A percentile compares a stretch with the other conserved stretches of the same genome.
phyloP scores from a whole-genome alignment of 2,888 invertebrate species.

The Proisotoma minuta region DNA sequence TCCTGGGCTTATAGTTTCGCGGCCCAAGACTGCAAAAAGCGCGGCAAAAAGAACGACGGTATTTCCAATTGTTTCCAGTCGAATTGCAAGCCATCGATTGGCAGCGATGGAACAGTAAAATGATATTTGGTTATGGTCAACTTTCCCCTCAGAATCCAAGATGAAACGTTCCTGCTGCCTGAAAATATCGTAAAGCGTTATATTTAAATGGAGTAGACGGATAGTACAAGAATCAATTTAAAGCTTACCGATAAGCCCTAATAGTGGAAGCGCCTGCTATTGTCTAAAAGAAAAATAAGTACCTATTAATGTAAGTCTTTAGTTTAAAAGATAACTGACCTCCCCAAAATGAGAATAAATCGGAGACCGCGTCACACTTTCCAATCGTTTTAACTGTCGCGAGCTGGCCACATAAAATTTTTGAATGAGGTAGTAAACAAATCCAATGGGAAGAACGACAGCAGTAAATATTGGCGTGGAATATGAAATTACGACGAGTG shows the following conservation, averaged over 20 bases:
- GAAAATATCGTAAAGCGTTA: not conserved
- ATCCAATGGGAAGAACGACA: constrained; percentile 72
- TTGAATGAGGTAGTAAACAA: constrained; percentile 76
- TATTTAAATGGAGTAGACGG: not conserved
- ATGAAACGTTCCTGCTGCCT: constrained; percentile 50
- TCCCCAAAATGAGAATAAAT: constrained; percentile 59
- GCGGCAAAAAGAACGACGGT: constrained; percentile 91
- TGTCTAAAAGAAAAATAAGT: no score
- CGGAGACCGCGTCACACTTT: constrained; percentile 57
- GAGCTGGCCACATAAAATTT: constrained; percentile 57
- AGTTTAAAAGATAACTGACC: constrained; percentile 25
- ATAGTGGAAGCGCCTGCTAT: no score
- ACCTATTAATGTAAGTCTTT: no score
- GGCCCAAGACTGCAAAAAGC: constrained; percentile 79
- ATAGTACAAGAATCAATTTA: no score
- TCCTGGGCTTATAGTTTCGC: constrained; percentile 68
- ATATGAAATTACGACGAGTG: constrained; percentile 76
- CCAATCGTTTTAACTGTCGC: constrained; percentile 56
- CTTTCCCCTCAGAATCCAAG: constrained; percentile 52
- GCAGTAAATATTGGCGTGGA: constrained; percentile 77
- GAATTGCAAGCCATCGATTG: constrained; percentile 27
- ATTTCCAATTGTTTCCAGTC: constrained; percentile 88
- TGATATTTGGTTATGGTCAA: constrained; percentile 53
- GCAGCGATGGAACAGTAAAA: constrained; percentile 46
- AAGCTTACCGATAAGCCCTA: no score